Evolutionary conservation across 2,113 vertebrate genomes (phyloP).

Genomic region (Promerops cafer): DNA sequence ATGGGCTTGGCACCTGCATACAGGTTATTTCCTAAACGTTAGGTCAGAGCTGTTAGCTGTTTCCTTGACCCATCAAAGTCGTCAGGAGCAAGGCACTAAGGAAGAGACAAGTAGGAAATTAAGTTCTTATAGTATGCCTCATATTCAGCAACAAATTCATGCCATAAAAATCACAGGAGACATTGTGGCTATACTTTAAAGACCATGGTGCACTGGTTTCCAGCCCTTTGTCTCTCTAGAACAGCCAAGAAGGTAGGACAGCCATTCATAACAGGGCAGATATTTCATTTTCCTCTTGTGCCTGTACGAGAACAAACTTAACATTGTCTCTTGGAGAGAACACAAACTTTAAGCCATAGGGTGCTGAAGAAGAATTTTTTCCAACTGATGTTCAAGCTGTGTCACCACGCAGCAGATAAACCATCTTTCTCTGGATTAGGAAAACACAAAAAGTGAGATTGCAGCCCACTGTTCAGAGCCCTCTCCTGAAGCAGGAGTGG

Average conservation of each 20-base stretch:
- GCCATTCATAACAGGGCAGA: neutral
- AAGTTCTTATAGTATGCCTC: neutral
- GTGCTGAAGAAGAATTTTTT: neutral
- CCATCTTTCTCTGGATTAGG: neutral
- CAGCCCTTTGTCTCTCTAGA: neutral
- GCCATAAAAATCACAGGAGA: neutral
- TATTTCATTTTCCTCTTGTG: neutral
- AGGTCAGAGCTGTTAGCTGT: neutral
- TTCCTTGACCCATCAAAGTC: neutral
- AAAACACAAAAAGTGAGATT: neutral
- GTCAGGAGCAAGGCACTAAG: neutral
- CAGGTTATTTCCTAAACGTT: neutral
- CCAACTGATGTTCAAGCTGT: neutral
- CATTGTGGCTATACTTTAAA: neutral
- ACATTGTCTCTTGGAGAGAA: neutral
- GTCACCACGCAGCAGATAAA: neutral
- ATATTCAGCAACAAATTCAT: neutral
- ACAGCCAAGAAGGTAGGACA: neutral
- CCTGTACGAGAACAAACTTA: neutral
- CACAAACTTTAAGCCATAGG: neutral
- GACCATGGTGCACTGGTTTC: rapidly evolving
- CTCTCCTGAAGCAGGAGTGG: neutral
- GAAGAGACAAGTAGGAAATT: neutral
- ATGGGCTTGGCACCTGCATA: neutral
- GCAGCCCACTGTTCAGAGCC: neutral